Base-by-base conservation (phyloP, 2,797 vertebrate genomes). In the Megaceryle alcyon region DNA sequence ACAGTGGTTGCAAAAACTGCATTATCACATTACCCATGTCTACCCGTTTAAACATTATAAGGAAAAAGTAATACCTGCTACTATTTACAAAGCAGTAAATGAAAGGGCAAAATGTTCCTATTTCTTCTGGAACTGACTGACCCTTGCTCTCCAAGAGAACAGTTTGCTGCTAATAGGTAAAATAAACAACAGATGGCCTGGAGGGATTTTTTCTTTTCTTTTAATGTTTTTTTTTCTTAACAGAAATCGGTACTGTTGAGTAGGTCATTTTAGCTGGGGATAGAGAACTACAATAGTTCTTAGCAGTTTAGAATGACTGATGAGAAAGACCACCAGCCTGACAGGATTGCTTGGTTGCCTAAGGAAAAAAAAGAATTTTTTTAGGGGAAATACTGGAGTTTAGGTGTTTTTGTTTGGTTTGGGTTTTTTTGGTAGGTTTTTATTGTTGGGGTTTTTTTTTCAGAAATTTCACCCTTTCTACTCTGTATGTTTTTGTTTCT, bases 131-230 rank as follows among this genome's bases (percentile, higher is more conserved):
- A 96, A 87, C 59, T 63, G 54, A 35, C 86, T 94, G 87, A 83
- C 89, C 82, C 85, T 90, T 90, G 51, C 44, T 92, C 87, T 96
- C 54, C 41, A 95, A 86, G 69, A 83, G 95, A 96, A 72, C 85
- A 90, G 87, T 92, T 96, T 94, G 85, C 72, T 86, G 85, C 70
- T 96, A 96, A 96, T 79, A 93, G 61, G 56, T 94, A 96, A 97
- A 94, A 96, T 88, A 96, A 97, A 96, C 91, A 97, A 94, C 96
- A 96, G 95, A 96, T 96, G 92, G 96, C 87, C 77, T 37, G 7
- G 25, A 83, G 96, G 82, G 54, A 88, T 10, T 59, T 86, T 65
- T 92, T 53, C 49, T 82, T 86, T 87, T 13, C 22, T 80, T 94
- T 88, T 90, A 94, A 91, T 89, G 78, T 73, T 18, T 90, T 95